Base-by-base conservation (phyloP, 1,140 invertebrate genomes). In the Maniola jurtina region DNA sequence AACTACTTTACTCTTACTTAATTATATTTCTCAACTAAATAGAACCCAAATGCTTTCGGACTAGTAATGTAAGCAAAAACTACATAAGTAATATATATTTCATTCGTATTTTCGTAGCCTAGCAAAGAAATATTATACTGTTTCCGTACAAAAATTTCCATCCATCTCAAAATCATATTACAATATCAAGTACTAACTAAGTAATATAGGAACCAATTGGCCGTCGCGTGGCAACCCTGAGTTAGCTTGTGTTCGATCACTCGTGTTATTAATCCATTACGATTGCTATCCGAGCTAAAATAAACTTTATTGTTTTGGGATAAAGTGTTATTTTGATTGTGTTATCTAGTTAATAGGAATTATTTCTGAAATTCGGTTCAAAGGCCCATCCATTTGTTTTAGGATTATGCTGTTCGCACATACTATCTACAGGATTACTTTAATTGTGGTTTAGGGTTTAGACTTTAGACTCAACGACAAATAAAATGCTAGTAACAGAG, bases 381-480 rank as follows among this genome's bases (percentile, higher is more conserved):
- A 73, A 77, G 71, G 66, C 61, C 68, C 61, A 71, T 77, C 72
- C 76, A 80, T 77, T 80, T 77, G 71, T 77, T 70, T 64, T 72
- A 52, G 73, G 71, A 78, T 76, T 77, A 75, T 69, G 68, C 10
- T 45, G 13, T 5, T 45, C 42, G 42, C 42, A n/a, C 42, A 45
- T 45, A 42, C 1, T n/a, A 45, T 6, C 5, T 11, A 45, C 13
- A 9, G 40, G 3, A 42, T 9, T 9, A 42, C 10, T 8, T 42
- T 42, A 42, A 42, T 36, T n/a, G n/a, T n/a, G n/a, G n/a, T n/a
- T n/a, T n/a, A n/a, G n/a, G n/a, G n/a, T n/a, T n/a, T n/a, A n/a
- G n/a, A n/a, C n/a, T n/a, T n/a, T n/a, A n/a, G n/a, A n/a, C n/a
- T n/a, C n/a, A n/a, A n/a, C n/a, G n/a, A n/a, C n/a, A n/a, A n/a